phyloP scores from a whole-genome alignment of 2,888 invertebrate species.

The Eurytoma californica region DNA sequence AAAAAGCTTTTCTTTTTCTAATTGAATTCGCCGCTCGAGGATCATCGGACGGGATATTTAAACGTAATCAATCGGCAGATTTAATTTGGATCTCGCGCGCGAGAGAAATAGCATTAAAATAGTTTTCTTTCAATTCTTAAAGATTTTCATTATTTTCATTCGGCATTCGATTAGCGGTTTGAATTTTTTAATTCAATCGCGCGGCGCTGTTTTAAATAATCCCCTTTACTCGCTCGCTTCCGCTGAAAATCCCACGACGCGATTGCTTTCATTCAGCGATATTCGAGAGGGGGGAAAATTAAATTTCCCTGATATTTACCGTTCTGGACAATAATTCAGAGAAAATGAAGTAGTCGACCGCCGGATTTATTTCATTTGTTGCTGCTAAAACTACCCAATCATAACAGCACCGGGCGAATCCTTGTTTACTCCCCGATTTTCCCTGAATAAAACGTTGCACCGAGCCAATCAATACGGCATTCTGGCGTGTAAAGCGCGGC shows the following conservation, averaged over 20 bases:
- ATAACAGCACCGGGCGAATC: not conserved
- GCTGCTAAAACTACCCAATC: not conserved
- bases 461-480: not conserved
- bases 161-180: not conserved
- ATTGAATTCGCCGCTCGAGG: not conserved
- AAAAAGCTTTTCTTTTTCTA: not conserved
- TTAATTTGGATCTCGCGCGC: too few relatives aligned
- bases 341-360: too few relatives aligned
- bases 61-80: too few relatives aligned
- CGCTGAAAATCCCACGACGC: too few relatives aligned
- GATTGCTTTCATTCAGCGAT: too few relatives aligned
- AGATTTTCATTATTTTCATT: not conserved
- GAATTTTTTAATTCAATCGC: not conserved
- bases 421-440: not conserved
- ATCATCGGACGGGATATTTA: not conserved
- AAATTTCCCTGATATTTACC: too few relatives aligned
- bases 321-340: too few relatives aligned
- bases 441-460: not conserved
- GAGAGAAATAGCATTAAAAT: too few relatives aligned
- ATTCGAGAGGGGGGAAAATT: too few relatives aligned
- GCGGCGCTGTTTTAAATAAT: not conserved
- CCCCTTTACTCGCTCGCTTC: not conserved
- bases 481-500: not conserved
- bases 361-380: too few relatives aligned
- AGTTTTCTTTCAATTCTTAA: not conserved